Evolutionary conservation across 2,888 invertebrate genomes (phyloP), one percentile per base, ranked within the genome.

Genomic region (Thymelicus sylvestris): DNA sequence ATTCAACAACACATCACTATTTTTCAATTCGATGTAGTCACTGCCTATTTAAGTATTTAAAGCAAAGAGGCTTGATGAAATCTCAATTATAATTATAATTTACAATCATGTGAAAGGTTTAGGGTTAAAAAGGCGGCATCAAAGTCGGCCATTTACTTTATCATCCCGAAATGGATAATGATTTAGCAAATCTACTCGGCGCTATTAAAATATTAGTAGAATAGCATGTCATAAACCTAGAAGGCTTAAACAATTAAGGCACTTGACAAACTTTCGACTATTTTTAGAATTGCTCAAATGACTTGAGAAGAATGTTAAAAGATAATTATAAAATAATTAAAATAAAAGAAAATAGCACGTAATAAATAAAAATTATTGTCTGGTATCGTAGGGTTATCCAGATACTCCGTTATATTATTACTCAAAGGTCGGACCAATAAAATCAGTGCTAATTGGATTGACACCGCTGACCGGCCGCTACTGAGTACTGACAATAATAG

Each of bases 181-280:
- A 41, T 61, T 61, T 67, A 61, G 69, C 64, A 65, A 70, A 63
- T 70, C 59, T 13, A 60, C 48, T 50, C 60, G 38, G 38, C 50
- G 59, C 69, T 65, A 64, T 64, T 69, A 69, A 64, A 69, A 69
- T 64, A 39, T 64, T 64, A 65, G 41, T 15, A 48, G 47, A 19
- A 70, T 70, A 65, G 48, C 69, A 39, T 64, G 39, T 64, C 69
- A 69, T 65, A 69, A 57, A 38, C 63, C 19, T 31, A n/a, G n/a
- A n/a, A n/a, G n/a, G 19, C 19, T 19, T 1, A 68, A 55, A 31
- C 38, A 44, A 68, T 63, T 69, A 62, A 61, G 63, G 69, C 63
- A n/a, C n/a, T 8, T 39, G n/a, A 7, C 38, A 64, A 48, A 57
- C 57, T 38, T 12, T 15, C 60, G 47, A 63, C 24, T 12, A 31